Conservation (phyloP, 1,140 invertebrate genomes). For the Drosophila sp. region DNA sequence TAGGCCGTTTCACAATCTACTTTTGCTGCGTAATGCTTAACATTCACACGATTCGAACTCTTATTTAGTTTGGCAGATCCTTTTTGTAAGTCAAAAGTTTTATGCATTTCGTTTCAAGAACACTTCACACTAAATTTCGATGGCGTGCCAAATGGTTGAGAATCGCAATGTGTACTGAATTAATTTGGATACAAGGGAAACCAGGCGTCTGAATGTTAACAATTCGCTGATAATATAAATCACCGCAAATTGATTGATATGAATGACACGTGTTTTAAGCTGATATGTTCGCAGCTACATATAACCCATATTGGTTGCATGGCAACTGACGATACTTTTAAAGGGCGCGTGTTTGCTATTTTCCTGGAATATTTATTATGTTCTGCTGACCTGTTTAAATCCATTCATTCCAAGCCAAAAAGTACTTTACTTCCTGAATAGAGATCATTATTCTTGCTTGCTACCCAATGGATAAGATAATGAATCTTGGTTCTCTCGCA, state of each 20-base stretch:
- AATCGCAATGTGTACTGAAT: conserved; percentile 45
- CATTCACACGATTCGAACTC: conserved; percentile 9
- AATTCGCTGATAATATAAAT: conserved; percentile 18
- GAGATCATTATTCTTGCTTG: conserved; percentile 45
- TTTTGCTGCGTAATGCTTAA: conserved; percentile 6
- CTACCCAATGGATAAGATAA: conserved; percentile 42
- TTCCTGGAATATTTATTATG: background rate
- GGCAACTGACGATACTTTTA: background rate
- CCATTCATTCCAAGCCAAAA: background rate
- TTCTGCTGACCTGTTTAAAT: background rate
- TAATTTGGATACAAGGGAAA: background rate
- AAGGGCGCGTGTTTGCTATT: background rate
- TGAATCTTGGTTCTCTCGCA: background rate
- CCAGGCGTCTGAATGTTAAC: background rate
- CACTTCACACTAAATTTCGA: conserved; percentile 7
- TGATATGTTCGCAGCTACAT: background rate
- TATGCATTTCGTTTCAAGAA: conserved; percentile 61
- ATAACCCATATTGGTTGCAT: background rate
- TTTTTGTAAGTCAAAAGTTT: conserved; percentile 35
- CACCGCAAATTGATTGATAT: conserved; percentile 19
- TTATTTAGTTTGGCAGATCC: conserved; percentile 29
- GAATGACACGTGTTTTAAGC: conserved; percentile 10
- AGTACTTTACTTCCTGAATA: conserved; percentile 37
- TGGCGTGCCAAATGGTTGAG: conserved; percentile 26
- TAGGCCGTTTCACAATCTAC: conserved; percentile 25